phyloP scores from a whole-genome alignment of 1,140 invertebrate genomes.

The Musca vetustissima region DNA sequence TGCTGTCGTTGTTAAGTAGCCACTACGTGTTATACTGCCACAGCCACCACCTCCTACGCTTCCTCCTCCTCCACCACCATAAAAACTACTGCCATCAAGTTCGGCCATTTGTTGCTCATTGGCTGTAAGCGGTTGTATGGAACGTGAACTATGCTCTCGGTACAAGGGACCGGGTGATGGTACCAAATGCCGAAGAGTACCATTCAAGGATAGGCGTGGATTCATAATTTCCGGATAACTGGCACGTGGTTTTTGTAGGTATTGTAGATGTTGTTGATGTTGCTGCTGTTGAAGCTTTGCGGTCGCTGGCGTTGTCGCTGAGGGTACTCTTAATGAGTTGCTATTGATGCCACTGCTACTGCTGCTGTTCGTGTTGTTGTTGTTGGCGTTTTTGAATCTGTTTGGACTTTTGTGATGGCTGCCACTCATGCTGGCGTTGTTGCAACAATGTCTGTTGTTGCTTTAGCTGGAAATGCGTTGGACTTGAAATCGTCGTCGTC shows the following conservation, averaged over 20 bases:
- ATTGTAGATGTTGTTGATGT: constrained; percentile 28
- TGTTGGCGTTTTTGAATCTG: constrained; percentile 5
- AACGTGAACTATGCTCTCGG: constrained; percentile 48
- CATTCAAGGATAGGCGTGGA: constrained; percentile 51
- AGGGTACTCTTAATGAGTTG: constrained; percentile 16
- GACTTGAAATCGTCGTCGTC: no score
- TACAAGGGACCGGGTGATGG: constrained; percentile 51
- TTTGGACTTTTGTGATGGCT: no score
- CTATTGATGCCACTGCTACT: constrained; percentile 16
- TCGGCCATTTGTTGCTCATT: constrained; percentile 54
- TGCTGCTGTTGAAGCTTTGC: constrained; percentile 1
- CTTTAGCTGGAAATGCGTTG: no score
- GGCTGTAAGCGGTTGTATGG: constrained; percentile 50
- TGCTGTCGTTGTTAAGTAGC: constrained; percentile 14
- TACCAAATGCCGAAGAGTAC: constrained; percentile 49
- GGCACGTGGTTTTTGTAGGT: constrained; percentile 37
- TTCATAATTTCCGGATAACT: constrained; percentile 52
- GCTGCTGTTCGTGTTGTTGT: constrained; percentile 19
- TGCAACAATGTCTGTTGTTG: no score
- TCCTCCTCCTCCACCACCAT: no score
- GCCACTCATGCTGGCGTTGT: no score
- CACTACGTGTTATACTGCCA: constrained; percentile 35
- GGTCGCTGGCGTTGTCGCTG: background rate
- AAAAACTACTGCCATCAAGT: constrained; percentile 47
- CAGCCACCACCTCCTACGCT: constrained; percentile 37